A percentile compares a stretch with the other conserved stretches of the same genome.
Evolutionary conservation across 2,113 vertebrate species (phyloP).

Genomic region (Mohoua ochrocephala): DNA sequence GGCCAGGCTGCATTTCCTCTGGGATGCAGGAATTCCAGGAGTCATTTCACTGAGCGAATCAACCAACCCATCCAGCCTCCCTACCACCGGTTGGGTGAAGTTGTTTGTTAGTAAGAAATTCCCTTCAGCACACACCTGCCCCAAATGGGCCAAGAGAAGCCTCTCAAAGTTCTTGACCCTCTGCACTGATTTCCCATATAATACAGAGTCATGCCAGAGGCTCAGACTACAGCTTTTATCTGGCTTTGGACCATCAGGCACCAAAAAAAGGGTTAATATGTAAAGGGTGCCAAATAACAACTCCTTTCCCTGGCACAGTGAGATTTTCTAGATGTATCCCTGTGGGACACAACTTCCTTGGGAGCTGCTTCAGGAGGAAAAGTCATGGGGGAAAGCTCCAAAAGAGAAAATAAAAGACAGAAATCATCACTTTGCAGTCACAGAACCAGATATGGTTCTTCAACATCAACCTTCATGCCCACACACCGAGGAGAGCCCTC

Average conservation of each 20-base stretch:
- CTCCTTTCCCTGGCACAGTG: neutral
- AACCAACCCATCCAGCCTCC: neutral
- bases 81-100: neutral
- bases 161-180: neutral
- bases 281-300: neutral
- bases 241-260: neutral
- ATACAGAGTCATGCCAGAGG: neutral
- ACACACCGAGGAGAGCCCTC: fast-evolving
- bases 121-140: neutral
- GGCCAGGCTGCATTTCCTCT: neutral
- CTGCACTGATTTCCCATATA: neutral
- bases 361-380: neutral
- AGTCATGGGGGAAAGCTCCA: neutral
- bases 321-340: neutral
- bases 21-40: neutral
- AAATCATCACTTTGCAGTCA: neutral
- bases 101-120: neutral
- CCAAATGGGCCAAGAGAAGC: neutral
- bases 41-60: neutral
- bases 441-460: neutral
- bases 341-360: neutral
- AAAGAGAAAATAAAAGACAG: neutral
- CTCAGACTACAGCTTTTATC: neutral
- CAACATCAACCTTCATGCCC: neutral
- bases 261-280: neutral